phyloP scores from a whole-genome alignment of 2,113 vertebrate genomes.

The Pan paniscus region DNA sequence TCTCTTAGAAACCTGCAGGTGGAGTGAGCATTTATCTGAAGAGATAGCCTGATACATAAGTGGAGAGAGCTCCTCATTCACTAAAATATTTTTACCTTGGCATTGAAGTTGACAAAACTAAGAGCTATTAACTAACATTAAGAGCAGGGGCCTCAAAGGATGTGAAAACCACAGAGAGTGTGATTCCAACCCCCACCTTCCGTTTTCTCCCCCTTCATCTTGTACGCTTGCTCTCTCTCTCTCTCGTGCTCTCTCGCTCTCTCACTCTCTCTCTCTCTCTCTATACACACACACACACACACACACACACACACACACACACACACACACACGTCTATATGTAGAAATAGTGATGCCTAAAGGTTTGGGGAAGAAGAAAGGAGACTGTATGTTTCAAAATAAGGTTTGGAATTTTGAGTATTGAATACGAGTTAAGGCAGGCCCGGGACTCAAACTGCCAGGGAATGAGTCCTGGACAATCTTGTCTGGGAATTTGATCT shows the following conservation, averaged over 20 bases:
- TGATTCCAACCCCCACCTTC: neutral
- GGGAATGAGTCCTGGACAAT: neutral
- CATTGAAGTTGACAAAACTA: neutral
- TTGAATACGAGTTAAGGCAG: neutral
- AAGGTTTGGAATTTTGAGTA: neutral
- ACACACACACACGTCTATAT: neutral
- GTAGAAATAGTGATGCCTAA: neutral
- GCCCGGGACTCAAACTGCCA: neutral
- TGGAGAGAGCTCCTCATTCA: neutral
- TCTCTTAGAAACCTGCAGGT: neutral
- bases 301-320: too few relatives aligned
- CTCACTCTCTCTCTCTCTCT: too few relatives aligned
- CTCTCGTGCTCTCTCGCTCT: too few relatives aligned
- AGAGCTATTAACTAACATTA: neutral
- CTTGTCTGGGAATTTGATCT: neutral
- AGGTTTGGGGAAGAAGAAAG: neutral
- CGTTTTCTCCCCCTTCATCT: neutral
- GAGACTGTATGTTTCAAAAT: neutral
- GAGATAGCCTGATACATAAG: neutral
- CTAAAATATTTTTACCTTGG: constrained; percentile 5
- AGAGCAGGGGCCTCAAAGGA: neutral
- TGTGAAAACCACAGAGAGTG: neutral
- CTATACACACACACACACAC: too few relatives aligned
- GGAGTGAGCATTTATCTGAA: constrained; percentile 1
- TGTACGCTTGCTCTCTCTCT: too few relatives aligned